Evolutionary conservation across 2,113 vertebrate genomes (phyloP), one percentile per base, ranked within the genome.

Genomic region (Aspiorhynchus laticeps): DNA sequence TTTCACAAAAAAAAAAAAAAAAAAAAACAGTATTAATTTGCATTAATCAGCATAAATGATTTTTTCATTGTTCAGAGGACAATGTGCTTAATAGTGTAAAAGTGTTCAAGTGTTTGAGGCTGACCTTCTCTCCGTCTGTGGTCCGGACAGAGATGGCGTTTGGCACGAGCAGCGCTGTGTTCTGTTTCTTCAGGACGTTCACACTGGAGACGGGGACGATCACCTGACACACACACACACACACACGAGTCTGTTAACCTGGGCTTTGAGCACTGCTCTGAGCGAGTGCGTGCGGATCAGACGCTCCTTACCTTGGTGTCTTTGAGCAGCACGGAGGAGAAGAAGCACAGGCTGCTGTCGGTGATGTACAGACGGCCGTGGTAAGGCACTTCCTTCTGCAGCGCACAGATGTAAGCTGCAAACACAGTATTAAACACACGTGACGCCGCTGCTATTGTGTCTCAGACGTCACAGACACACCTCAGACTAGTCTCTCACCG

Each of bases 371-470:
- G 94, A 46, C 95, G 94, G 69, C 97, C 96, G 0, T 96, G 96
- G 88, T 96, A 97, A 73, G 95, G 95, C 83, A 97, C 94, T 83
- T 97, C 97, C 85, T 92, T 94, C 88, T 97, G 96, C 93, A 97
- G 95, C 73, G 97, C 95, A 11, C 97, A 97, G 33, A 97, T 91
- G 91, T 96, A 97, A 36, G 95, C 96, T 59, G 56, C 31, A 48
- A 17, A 86, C 59, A 75, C 80, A 31, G 12, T 61, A 48, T 5
- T 2, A 7, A 6, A 63, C 41, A 77, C 9, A 36, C 21, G 19
- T 65, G 19, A 59, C 21, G 56, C 21, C 21, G 8, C 19, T 21
- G 53, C 53, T 19, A 7, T 19, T 19, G 51, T 19, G 5, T 53
- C 15, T 53, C 51, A 53, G 5, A 56, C 19, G 2, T 0, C 53